These are phyloP conservation scores for Netelia inedita DNA, from an alignment of 2,888 invertebrate species.

Conservation along the genomic window DNA sequence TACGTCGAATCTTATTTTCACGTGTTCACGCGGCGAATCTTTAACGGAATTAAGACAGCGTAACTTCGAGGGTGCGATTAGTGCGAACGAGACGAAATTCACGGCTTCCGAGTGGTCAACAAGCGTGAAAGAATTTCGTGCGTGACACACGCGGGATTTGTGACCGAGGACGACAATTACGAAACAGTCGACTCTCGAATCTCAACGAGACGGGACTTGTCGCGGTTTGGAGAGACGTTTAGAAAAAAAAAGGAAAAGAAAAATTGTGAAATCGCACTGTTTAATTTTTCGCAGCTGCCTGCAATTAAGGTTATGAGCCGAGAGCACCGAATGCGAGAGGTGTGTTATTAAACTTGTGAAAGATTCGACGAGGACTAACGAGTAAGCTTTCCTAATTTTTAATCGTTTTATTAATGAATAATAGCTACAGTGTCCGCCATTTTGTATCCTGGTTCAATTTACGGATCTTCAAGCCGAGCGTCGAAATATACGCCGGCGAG, in stretches of 20 bases:
- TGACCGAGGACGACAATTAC: constrained; percentile 53
- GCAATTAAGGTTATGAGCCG: constrained; percentile 5
- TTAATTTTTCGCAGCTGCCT: not conserved
- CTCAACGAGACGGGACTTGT: constrained; percentile 23
- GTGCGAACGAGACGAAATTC: constrained; percentile 62
- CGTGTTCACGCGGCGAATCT: constrained; percentile 17
- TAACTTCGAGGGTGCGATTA: constrained; percentile 55
- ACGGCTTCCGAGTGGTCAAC: constrained; percentile 67
- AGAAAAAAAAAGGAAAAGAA: constrained; percentile 6
- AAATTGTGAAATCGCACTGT: constrained; percentile 37
- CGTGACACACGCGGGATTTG: constrained; percentile 65
- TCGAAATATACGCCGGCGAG: no score
- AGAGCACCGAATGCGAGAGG: not conserved
- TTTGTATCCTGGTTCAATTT: not conserved
- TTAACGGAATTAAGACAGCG: constrained; percentile 13
- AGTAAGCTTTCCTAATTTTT: not conserved
- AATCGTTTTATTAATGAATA: not conserved
- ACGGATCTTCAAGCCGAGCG: not conserved
- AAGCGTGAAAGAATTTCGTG: constrained; percentile 64
- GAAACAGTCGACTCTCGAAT: constrained; percentile 60
- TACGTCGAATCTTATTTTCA: constrained; percentile 8
- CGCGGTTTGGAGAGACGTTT: not conserved
- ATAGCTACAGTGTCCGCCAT: not conserved
- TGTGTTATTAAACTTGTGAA: constrained; percentile 15
- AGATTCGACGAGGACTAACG: not conserved